Conservation (phyloP, 2,888 invertebrate species). For the Marronus borbonicus region DNA sequence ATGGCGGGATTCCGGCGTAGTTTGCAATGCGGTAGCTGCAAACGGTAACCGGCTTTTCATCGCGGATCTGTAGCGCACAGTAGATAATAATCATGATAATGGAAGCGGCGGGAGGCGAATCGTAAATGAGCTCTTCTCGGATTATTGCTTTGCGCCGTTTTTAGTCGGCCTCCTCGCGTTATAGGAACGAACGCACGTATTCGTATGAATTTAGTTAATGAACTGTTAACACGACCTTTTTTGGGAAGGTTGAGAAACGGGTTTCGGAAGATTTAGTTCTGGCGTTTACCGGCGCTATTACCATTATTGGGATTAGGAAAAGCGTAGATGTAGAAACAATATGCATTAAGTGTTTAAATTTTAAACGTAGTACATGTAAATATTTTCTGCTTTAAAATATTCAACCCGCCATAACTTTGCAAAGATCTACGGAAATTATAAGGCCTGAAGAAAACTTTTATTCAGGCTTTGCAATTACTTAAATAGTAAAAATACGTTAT, state of each 20-base stretch:
- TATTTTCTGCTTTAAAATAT: too few relatives aligned
- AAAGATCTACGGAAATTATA: too few relatives aligned
- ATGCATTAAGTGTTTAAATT: too few relatives aligned
- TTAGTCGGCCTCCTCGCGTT: constrained; percentile 45
- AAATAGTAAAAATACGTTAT: too few relatives aligned
- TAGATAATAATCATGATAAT: constrained; percentile 56
- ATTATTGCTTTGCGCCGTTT: constrained; percentile 52
- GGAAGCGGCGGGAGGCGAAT: constrained; percentile 54
- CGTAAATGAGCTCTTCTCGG: constrained; percentile 54
- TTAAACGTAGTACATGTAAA: too few relatives aligned
- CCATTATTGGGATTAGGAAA: not conserved
- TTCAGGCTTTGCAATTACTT: too few relatives aligned
- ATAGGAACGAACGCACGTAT: not conserved
- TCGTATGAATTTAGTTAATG: constrained; percentile 51
- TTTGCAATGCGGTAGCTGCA: constrained; percentile 5
- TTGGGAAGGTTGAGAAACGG: constrained; percentile 30
- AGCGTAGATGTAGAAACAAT: too few relatives aligned
- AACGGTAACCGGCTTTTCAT: constrained; percentile 41
- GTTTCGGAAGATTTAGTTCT: not conserved
- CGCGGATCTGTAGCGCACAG: constrained; percentile 47
- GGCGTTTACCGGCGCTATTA: not conserved
- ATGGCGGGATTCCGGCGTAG: not conserved
- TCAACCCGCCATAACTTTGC: too few relatives aligned
- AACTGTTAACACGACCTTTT: constrained; percentile 53
- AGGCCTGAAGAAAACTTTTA: too few relatives aligned